Evolutionary conservation across 2,888 invertebrate genomes (phyloP).

Genomic region (Monochamus alternatus): DNA sequence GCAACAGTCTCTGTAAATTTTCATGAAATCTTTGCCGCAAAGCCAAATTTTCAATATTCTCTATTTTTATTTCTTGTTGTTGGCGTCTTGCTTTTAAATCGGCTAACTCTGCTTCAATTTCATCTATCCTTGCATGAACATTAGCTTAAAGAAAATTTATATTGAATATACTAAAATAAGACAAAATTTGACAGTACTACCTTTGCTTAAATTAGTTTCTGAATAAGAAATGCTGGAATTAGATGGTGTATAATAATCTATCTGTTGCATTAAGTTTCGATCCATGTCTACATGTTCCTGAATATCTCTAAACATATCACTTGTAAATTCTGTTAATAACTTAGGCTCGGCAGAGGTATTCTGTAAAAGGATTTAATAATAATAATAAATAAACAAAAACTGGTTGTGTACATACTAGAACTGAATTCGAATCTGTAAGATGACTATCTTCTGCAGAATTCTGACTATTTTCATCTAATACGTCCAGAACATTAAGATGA

Average conservation of each 20-base stretch:
- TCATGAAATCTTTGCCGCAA: slow-evolving; percentile 85
- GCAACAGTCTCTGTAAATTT: slow-evolving; percentile 83
- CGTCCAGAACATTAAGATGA: slow-evolving; percentile 81
- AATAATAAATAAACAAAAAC: not conserved
- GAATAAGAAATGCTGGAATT: slow-evolving; percentile 58
- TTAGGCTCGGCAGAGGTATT: slow-evolving; percentile 67
- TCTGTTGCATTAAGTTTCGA: slow-evolving; percentile 64
- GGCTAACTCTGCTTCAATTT: slow-evolving; percentile 82
- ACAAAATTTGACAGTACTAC: slow-evolving; percentile 42
- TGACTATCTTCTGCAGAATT: slow-evolving; percentile 83
- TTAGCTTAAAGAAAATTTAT: slow-evolving; percentile 54
- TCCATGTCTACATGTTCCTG: slow-evolving; percentile 60
- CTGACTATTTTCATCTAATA: slow-evolving; percentile 83
- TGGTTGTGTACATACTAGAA: slow-evolving; percentile 67
- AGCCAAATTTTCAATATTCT: slow-evolving; percentile 88
- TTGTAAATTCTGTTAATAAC: slow-evolving; percentile 76
- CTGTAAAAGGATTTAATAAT: slow-evolving; percentile 50
- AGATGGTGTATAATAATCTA: slow-evolving; percentile 67
- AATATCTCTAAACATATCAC: slow-evolving; percentile 74
- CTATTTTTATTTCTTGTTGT: slow-evolving; percentile 87
- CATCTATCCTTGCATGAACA: slow-evolving; percentile 77
- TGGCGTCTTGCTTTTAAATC: slow-evolving; percentile 83
- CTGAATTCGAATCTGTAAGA: slow-evolving; percentile 80
- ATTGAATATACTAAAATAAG: slow-evolving; percentile 6
- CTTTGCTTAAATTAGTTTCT: slow-evolving; percentile 61